These are phyloP conservation scores for Akabosia matsudoensis DNA, from an alignment of 1,140 invertebrate genomes.

Conservation along the genomic window DNA sequence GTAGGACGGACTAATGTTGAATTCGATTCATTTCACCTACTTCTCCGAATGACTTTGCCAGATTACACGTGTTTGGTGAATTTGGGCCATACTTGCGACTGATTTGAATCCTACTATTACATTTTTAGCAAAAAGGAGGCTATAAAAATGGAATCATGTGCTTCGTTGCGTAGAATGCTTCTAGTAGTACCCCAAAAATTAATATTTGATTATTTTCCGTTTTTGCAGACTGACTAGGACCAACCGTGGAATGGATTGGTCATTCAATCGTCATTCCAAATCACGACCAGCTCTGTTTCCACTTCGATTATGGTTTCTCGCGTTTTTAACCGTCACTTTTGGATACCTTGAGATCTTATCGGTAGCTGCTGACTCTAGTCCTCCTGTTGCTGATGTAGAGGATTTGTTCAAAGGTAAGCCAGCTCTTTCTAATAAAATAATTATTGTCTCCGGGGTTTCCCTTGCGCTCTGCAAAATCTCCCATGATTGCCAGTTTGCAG, in stretches of 20 bases:
- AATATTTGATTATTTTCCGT: constrained; percentile 25
- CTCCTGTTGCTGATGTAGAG: constrained; percentile 46
- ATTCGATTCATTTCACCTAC: no score
- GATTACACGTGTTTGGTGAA: neutral
- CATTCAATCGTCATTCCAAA: constrained; percentile 47
- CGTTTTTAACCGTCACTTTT: constrained; percentile 38
- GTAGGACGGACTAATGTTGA: no score
- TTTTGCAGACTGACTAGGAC: constrained; percentile 42
- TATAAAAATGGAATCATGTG: no score
- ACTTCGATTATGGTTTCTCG: constrained; percentile 38
- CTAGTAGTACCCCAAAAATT: neutral
- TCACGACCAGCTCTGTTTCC: constrained; percentile 37
- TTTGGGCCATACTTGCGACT: no score
- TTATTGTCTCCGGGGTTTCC: no score
- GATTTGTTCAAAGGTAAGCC: constrained; percentile 47
- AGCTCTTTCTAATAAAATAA: no score
- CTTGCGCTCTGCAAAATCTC: no score
- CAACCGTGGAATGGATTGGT: constrained; percentile 42
- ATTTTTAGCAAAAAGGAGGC: no score
- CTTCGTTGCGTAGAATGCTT: no score
- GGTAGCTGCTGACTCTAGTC: constrained; percentile 41
- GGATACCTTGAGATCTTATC: constrained; percentile 31
- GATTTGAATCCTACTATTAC: no score
- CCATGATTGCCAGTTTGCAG: no score
- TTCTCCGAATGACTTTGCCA: no score